Evolutionary conservation across 1,140 invertebrate genomes (phyloP).

Genomic region (Aphelinus atriplicis): DNA sequence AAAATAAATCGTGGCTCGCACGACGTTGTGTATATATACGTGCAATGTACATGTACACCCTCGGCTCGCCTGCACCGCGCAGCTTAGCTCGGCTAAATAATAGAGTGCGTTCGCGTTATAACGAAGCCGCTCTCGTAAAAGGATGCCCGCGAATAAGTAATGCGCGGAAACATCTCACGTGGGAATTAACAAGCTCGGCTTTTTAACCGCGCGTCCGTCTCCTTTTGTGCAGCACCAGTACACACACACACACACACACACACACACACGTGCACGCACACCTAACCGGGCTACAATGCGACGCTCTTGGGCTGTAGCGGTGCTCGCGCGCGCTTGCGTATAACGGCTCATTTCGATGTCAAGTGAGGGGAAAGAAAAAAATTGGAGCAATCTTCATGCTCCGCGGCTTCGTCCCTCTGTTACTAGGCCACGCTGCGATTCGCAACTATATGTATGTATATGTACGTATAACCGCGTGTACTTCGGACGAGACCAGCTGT

Average conservation of each 20-base stretch:
- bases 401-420: no score
- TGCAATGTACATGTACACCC: neutral
- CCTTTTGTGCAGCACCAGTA: neutral
- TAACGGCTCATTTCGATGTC: no score
- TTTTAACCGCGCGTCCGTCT: conserved; percentile 6
- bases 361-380: no score
- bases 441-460: no score
- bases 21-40: neutral
- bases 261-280: neutral
- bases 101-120: conserved; percentile 13
- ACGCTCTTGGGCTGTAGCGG: neutral
- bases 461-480: no score
- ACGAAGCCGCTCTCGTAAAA: conserved; percentile 3
- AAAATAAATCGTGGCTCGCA: conserved; percentile 32
- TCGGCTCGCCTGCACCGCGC: neutral
- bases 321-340: neutral
- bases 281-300: neutral
- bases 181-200: conserved; percentile 14
- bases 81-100: conserved; percentile 28
- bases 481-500: no score
- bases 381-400: no score
- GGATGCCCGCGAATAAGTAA: conserved; percentile 23
- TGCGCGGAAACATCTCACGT: conserved; percentile 10
- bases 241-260: neutral
- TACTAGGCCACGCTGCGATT: no score